These are phyloP conservation scores for Sminthopsis crassicaudata DNA, from an alignment of 2,113 vertebrate genomes.

Conservation along the genomic window DNA sequence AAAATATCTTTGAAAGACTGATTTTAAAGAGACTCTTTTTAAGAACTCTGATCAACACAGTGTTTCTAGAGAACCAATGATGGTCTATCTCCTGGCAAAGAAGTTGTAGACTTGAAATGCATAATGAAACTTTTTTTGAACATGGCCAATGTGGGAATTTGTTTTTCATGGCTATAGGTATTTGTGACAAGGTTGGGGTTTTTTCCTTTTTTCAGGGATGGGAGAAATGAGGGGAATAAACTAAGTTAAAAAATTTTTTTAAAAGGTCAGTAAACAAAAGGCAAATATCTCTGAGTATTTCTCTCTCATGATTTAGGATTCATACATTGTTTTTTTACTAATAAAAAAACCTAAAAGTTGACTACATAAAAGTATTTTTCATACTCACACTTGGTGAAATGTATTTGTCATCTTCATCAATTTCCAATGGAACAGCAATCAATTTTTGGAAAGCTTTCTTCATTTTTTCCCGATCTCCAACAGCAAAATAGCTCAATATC, in stretches of 20 bases:
- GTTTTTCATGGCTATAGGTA: neutral
- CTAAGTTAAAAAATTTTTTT: neutral
- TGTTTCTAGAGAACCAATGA: neutral
- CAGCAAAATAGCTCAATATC: conserved; percentile 94
- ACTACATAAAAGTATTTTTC: neutral
- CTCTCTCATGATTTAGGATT: neutral
- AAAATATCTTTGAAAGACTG: neutral
- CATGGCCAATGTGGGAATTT: neutral
- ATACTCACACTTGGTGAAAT: conserved; percentile 90
- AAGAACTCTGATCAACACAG: neutral
- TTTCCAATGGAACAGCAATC: conserved; percentile 91
- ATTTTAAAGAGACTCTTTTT: neutral
- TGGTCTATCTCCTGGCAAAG: neutral
- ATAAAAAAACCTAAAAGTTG: neutral
- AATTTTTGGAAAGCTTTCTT: conserved; percentile 97
- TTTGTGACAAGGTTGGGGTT: neutral
- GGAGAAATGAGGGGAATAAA: neutral
- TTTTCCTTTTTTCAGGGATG: neutral
- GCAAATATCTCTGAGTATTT: neutral
- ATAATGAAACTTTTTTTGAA: neutral
- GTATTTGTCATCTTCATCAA: conserved; percentile 96
- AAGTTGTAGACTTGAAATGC: neutral
- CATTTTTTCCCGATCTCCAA: conserved; percentile 94
- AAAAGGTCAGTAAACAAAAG: neutral
- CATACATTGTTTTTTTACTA: neutral